Conservation (phyloP, 2,888 invertebrate species). For the Andrena praecox region DNA sequence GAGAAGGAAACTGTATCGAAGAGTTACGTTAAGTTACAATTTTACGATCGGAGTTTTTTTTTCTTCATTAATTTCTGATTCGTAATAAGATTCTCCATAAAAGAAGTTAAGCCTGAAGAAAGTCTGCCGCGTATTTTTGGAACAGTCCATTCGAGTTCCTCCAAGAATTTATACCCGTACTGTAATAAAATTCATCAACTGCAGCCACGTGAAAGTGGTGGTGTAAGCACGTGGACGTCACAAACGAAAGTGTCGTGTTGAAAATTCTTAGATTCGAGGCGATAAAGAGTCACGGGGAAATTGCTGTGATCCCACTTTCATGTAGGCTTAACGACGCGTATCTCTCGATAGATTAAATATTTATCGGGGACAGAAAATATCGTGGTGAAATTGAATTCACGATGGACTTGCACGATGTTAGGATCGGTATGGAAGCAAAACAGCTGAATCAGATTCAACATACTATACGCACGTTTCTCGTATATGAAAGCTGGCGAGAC, state of each 20-base stretch:
- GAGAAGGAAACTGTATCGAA: slow-evolving; percentile 28
- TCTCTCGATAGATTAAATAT: background rate
- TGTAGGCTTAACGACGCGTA: background rate
- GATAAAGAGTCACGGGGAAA: background rate
- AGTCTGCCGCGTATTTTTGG: no score
- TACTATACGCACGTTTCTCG: background rate
- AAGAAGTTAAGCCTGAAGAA: no score
- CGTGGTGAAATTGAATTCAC: background rate
- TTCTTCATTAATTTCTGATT: no score
- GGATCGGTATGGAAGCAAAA: background rate
- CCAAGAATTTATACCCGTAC: background rate
- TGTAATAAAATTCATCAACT: slow-evolving; percentile 53
- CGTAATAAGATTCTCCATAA: no score
- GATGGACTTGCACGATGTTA: background rate
- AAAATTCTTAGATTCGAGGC: slow-evolving; percentile 28
- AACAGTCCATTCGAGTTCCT: background rate
- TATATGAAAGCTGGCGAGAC: background rate
- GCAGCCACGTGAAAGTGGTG: slow-evolving; percentile 59
- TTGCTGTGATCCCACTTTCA: background rate
- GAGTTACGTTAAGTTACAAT: background rate
- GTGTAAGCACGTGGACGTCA: slow-evolving; percentile 20
- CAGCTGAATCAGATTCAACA: background rate
- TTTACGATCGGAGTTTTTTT: no score
- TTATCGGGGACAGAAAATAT: background rate
- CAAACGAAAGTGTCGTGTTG: slow-evolving; percentile 34